Evolutionary conservation across 2,797 vertebrate genomes (phyloP).

Genomic region (Emys orbicularis): DNA sequence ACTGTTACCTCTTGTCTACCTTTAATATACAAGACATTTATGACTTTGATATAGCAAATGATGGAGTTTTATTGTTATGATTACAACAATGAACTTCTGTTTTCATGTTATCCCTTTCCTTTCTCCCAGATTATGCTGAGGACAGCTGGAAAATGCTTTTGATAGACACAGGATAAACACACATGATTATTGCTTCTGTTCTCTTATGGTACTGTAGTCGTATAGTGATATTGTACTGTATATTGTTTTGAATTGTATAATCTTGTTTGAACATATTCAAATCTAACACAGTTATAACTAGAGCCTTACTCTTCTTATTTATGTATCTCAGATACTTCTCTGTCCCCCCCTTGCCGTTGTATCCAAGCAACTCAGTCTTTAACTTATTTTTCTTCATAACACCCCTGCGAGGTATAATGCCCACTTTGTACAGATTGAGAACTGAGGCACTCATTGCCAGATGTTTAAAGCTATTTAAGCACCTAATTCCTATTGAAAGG

Average conservation of each 20-base stretch:
- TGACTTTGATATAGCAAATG: neutral
- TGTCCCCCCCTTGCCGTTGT: neutral
- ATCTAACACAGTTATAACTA: neutral
- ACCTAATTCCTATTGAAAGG: neutral
- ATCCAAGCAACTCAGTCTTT: neutral
- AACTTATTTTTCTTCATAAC: neutral
- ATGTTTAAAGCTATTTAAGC: neutral
- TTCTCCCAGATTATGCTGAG: neutral
- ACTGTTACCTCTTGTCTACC: neutral
- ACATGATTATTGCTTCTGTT: neutral
- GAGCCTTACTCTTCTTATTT: neutral
- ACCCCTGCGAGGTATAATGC: neutral
- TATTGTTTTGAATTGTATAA: neutral
- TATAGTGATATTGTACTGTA: neutral
- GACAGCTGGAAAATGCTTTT: neutral
- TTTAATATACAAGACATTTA: neutral
- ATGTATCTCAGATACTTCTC: neutral
- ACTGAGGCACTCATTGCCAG: no score
- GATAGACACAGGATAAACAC: neutral
- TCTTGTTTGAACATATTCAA: neutral
- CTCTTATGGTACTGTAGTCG: neutral
- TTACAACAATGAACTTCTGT: neutral
- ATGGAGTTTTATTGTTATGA: neutral
- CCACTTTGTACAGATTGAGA: no score
- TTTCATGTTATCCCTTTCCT: neutral